Percentiles rank a stretch among this genome's conserved stretches.
phyloP scores from a whole-genome alignment of 2,113 vertebrate species.

The Phocoena phocoena region DNA sequence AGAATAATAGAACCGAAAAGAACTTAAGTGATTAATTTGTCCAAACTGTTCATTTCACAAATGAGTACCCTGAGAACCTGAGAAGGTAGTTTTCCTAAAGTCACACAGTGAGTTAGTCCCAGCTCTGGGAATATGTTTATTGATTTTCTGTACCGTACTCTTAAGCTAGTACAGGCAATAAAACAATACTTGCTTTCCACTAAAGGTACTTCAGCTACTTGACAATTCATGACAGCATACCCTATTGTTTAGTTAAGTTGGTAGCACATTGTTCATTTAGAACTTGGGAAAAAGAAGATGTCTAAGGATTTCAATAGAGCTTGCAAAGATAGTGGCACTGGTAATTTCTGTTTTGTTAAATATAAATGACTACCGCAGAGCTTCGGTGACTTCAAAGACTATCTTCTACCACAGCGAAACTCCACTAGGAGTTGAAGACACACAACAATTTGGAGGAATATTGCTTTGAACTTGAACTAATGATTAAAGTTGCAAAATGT shows the following conservation, averaged over 20 bases:
- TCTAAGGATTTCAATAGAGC: neutral
- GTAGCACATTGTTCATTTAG: neutral
- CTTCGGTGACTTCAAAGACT: conserved; percentile 33
- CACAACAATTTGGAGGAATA: neutral
- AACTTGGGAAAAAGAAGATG: neutral
- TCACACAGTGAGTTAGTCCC: neutral
- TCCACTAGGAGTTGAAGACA: conserved; percentile 24
- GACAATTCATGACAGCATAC: neutral
- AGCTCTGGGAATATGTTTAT: neutral
- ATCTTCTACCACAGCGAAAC: conserved; percentile 35
- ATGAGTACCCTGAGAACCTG: neutral
- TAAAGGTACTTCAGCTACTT: neutral
- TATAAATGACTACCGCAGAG: conserved; percentile 37
- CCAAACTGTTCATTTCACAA: neutral
- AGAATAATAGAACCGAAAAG: neutral
- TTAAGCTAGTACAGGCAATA: neutral
- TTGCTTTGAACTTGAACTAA: conserved; percentile 58
- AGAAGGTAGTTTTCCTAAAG: neutral
- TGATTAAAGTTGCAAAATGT: conserved; percentile 57
- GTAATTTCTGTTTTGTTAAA: conserved; percentile 45
- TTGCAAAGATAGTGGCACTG: neutral
- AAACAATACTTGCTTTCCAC: neutral
- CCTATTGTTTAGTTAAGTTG: neutral
- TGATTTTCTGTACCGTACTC: neutral
- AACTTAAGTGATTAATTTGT: neutral